Percentiles rank a stretch among this genome's conserved stretches.
Conservation (phyloP, 2,113 vertebrate genomes). For the Eira barbara region DNA sequence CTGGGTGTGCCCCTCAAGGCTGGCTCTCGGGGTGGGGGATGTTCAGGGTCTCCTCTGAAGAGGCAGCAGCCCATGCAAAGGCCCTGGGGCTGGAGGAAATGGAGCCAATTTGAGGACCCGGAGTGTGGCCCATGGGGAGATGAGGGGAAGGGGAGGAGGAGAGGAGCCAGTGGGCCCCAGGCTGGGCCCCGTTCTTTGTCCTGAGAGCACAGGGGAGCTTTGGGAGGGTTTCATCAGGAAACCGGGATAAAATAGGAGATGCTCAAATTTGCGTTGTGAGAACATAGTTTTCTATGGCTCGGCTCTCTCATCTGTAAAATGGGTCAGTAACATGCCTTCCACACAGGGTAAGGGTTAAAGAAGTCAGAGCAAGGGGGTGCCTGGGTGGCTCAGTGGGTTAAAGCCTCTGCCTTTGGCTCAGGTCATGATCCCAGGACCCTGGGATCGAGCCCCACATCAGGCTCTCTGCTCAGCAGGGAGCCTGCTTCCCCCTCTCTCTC, state of each 20-base stretch:
- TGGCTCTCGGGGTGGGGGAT: background rate
- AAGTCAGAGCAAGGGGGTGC: no score
- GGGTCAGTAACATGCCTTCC: background rate
- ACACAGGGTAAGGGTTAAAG: background rate
- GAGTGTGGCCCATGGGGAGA: background rate
- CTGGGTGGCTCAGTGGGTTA: no score
- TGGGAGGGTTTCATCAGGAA: background rate
- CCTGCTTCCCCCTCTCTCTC: no score
- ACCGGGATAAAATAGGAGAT: accelerated
- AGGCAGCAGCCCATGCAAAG: background rate
- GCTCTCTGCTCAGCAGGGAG: no score
- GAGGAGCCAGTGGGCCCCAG: background rate
- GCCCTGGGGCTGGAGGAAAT: background rate
- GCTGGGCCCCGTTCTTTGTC: background rate
- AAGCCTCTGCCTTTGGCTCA: no score
- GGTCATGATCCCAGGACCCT: no score
- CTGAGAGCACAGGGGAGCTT: background rate
- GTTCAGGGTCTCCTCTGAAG: background rate
- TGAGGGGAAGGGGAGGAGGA: background rate
- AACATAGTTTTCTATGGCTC: accelerated
- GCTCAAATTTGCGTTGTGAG: background rate
- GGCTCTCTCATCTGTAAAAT: background rate
- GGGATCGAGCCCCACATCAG: no score
- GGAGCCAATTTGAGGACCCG: background rate
- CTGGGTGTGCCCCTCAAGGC: background rate